Conservation (phyloP, 2,888 invertebrate genomes). For the Phasia obesa region DNA sequence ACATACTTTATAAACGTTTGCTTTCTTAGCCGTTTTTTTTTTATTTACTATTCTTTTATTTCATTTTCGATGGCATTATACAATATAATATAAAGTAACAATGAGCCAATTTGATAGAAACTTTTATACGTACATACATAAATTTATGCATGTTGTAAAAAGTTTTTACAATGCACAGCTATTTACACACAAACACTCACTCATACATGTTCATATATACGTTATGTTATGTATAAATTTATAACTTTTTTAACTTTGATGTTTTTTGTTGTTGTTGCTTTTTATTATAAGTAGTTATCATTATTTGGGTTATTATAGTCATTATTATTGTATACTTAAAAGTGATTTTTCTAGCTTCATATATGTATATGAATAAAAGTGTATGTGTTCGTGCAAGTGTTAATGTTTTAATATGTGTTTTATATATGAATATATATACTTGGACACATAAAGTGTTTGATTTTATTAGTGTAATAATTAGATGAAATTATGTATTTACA, state of each 20-base stretch:
- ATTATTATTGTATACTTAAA: slow-evolving; percentile 66
- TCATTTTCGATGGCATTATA: slow-evolving; percentile 46
- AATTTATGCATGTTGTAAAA: slow-evolving; percentile 63
- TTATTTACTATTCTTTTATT: slow-evolving; percentile 32
- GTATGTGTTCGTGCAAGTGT: slow-evolving; percentile 23
- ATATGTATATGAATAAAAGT: neutral
- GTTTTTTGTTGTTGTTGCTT: slow-evolving; percentile 27
- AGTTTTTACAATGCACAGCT: slow-evolving; percentile 15
- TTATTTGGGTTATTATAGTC: slow-evolving; percentile 69
- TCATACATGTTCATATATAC: neutral
- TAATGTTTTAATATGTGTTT: slow-evolving; percentile 8
- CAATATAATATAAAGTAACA: slow-evolving; percentile 50
- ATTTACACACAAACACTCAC: neutral
- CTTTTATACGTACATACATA: slow-evolving; percentile 42
- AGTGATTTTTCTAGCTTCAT: slow-evolving; percentile 72
- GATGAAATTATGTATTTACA: slow-evolving; percentile 36
- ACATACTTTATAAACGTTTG: slow-evolving; percentile 51
- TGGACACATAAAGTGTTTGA: slow-evolving; percentile 16
- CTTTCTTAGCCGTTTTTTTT: slow-evolving; percentile 47
- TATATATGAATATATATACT: neutral
- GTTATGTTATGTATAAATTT: neutral
- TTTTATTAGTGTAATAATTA: slow-evolving; percentile 44
- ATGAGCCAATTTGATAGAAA: slow-evolving; percentile 56
- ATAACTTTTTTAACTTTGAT: slow-evolving; percentile 59
- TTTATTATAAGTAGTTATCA: slow-evolving; percentile 65